phyloP scores from a whole-genome alignment of 2,113 vertebrate species.

The Symphodus melops region DNA sequence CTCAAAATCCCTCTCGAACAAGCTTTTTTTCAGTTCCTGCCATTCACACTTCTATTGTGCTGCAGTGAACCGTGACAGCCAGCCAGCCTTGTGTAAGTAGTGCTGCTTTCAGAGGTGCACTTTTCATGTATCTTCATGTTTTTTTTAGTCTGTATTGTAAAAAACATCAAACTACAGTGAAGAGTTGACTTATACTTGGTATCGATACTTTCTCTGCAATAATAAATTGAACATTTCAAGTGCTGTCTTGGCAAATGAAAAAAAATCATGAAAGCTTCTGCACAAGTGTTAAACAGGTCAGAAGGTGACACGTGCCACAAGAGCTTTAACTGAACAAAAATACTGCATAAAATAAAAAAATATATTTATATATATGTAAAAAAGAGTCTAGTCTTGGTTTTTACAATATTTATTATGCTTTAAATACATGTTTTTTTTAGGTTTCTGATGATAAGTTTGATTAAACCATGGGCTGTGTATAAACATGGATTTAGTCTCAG shows the following conservation, averaged over 20 bases:
- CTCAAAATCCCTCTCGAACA: slow-evolving; percentile 69
- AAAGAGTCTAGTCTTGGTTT: too few relatives aligned
- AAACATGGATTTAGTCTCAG: too few relatives aligned
- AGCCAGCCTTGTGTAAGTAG: slow-evolving; percentile 11
- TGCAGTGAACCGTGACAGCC: slow-evolving; percentile 61
- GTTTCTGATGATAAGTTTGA: not conserved
- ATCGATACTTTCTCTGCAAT: not conserved
- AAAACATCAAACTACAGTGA: not conserved
- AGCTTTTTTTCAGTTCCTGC: slow-evolving; percentile 65
- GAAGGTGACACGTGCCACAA: not conserved
- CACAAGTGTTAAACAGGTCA: not conserved
- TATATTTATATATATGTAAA: not conserved
- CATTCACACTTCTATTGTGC: slow-evolving; percentile 66
- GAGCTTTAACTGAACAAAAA: not conserved
- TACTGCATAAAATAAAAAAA: not conserved
- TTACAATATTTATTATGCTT: too few relatives aligned
- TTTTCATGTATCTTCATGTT: not conserved
- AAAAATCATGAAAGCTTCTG: not conserved
- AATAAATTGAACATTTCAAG: not conserved
- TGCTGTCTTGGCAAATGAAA: not conserved
- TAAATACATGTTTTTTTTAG: too few relatives aligned
- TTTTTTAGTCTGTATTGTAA: not conserved
- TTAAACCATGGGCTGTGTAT: too few relatives aligned
- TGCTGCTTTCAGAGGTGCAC: slow-evolving; percentile 23
- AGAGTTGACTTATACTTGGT: not conserved